Conservation (phyloP, 2,888 invertebrate species). For the Cantharis nigra region DNA sequence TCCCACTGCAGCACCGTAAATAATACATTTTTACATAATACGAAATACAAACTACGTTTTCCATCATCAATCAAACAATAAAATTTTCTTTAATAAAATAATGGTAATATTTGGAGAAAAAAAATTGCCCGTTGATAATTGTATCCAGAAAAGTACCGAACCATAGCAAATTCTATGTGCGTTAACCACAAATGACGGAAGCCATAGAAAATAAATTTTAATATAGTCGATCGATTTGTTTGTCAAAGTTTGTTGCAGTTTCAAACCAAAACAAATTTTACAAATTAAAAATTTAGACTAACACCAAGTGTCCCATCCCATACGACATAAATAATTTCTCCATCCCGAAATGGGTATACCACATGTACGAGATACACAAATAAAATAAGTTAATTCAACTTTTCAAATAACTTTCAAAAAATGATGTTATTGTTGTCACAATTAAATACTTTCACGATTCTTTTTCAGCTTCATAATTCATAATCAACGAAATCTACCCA, state of each 20-base stretch:
- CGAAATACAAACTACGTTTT: background rate
- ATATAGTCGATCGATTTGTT: conserved; percentile 4
- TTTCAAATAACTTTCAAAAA: background rate
- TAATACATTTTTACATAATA: background rate
- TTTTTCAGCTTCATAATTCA: conserved; percentile 42
- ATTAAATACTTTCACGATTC: conserved; percentile 11
- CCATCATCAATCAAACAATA: background rate
- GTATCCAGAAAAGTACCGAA: background rate
- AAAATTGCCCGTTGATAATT: background rate
- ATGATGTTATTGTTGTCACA: conserved; percentile 12
- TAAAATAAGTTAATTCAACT: background rate
- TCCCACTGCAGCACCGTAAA: background rate
- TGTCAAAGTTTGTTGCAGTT: background rate
- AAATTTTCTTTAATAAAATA: background rate
- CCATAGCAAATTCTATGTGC: background rate
- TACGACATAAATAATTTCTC: background rate
- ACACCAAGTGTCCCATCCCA: background rate
- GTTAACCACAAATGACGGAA: conserved; percentile 1
- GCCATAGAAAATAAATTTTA: background rate
- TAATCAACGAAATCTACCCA: conserved; percentile 50
- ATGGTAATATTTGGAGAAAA: background rate
- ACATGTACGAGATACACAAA: background rate
- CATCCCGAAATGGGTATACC: background rate
- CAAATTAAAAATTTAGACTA: background rate
- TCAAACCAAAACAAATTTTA: background rate